These are phyloP conservation scores for Scatophagus argus DNA, from an alignment of 2,113 vertebrate genomes.

Conservation along the genomic window DNA sequence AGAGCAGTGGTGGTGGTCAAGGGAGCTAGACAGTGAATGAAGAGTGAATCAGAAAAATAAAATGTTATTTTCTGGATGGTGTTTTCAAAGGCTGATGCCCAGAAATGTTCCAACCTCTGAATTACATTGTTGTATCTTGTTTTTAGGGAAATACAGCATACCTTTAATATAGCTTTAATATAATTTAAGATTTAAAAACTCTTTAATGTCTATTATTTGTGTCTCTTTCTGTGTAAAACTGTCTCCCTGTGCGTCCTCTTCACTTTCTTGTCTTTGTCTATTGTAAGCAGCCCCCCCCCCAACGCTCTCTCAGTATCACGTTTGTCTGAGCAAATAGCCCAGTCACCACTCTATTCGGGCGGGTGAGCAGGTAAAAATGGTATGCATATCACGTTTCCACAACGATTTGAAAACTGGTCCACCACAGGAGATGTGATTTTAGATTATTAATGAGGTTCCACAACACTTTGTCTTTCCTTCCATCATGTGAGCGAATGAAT, in stretches of 20 bases:
- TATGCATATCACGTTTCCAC: slow-evolving; percentile 53
- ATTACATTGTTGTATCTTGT: no score
- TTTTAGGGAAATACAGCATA: no score
- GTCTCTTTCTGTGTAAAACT: neutral
- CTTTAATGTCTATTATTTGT: neutral
- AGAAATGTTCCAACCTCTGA: no score
- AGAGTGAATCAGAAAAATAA: no score
- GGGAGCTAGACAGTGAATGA: no score
- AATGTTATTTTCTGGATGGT: no score
- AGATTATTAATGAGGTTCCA: slow-evolving; percentile 74
- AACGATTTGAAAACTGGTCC: slow-evolving; percentile 62
- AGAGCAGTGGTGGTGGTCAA: no score
- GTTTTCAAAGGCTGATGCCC: no score
- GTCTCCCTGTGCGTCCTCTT: neutral
- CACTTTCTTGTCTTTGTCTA: neutral
- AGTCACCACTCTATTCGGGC: slow-evolving; percentile 26
- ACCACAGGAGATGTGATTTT: slow-evolving; percentile 58
- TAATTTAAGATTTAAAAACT: neutral
- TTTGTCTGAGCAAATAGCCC: slow-evolving; percentile 42
- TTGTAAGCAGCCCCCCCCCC: neutral
- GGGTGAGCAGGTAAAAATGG: slow-evolving; percentile 48
- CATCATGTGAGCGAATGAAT: slow-evolving; percentile 42
- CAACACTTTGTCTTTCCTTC: slow-evolving; percentile 50
- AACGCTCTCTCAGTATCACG: slow-evolving; percentile 13
- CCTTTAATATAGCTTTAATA: no score